Evolutionary conservation across 2,888 invertebrate genomes (phyloP), one percentile per base, ranked within the genome.

Genomic region (Metopia argyrocephala): DNA sequence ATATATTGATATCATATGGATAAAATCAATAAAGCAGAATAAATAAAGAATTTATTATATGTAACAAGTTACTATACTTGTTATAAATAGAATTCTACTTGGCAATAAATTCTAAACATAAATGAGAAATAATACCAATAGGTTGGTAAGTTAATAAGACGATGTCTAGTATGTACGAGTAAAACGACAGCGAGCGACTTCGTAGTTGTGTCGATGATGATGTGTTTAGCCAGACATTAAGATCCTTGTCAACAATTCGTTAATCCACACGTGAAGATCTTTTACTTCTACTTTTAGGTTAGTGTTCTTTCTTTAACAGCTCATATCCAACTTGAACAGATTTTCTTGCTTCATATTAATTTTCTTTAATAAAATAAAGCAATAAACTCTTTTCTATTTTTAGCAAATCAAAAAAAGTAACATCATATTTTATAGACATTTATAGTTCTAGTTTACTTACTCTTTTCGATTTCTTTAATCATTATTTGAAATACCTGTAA

Each of bases 241-340:
- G 78, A 78, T 82, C 65, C 82, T 82, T 82, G 82, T 82, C 82
- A 80, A 78, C 82, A 82, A 73, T 82, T 82, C 80, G 71, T 78
- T 80, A 82, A 82, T 82, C 82, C 78, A 78, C 80, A 79, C 76
- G 56, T 78, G 31, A 71, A 61, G 76, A 69, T 69, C 57, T 54
- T 78, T 21, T 65, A 59, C 25, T 59, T 20, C 31, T 38, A 9
- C 21, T 28, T 28, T 6, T 31, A 20, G 23, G 18, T n/a, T 20
- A 18, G 7, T 21, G 3, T 20, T 52, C 23, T 1, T 15, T 2
- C 27, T 15, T 68, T 69, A 57, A 65, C 57, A 66, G 25, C 25
- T 71, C 27, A 25, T 31, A 46, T 28, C 12, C 38, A 52, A 2
- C 12, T 31, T 31, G 9, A 9, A 2, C 9, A 31, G 6, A 31